Percentiles rank a stretch among this genome's conserved stretches.
Evolutionary conservation across 2,797 vertebrate genomes (phyloP).

Genomic region (Sparus aurata): DNA sequence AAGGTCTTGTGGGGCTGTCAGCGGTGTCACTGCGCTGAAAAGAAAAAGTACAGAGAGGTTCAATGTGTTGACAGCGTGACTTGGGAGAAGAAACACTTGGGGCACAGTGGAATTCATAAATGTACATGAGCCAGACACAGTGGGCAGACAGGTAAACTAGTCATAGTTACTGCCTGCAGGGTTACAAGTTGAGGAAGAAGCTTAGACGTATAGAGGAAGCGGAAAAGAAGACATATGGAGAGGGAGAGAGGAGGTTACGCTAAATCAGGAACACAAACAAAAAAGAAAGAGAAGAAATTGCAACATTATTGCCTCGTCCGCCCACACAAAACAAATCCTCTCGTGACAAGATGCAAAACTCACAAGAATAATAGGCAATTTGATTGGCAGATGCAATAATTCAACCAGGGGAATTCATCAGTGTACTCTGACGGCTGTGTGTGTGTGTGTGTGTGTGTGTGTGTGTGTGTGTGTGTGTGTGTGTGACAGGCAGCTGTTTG

Average conservation of each 20-base stretch:
- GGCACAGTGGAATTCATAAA: slow-evolving; percentile 34
- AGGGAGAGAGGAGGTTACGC: slow-evolving; percentile 14
- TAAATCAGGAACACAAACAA: slow-evolving; percentile 41
- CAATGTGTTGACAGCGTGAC: slow-evolving; percentile 31
- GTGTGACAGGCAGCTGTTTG: slow-evolving; percentile 70
- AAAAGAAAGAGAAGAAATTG: slow-evolving; percentile 21
- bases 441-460: slow-evolving; percentile 3
- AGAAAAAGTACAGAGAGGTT: slow-evolving; percentile 28
- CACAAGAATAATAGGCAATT: slow-evolving; percentile 52
- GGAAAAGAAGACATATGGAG: slow-evolving; percentile 3
- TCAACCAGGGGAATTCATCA: slow-evolving; percentile 68
- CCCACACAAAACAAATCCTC: slow-evolving; percentile 64
- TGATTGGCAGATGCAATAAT: slow-evolving; percentile 80
- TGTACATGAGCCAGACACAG: slow-evolving; percentile 33
- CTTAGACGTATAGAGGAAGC: neutral
- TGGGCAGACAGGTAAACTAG: slow-evolving; percentile 33
- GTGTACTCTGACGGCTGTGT: slow-evolving; percentile 36
- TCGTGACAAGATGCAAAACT: slow-evolving; percentile 62
- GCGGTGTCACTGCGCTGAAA: slow-evolving; percentile 44
- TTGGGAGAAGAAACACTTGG: slow-evolving; percentile 27
- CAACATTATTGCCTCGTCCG: slow-evolving; percentile 50
- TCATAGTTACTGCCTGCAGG: slow-evolving; percentile 8
- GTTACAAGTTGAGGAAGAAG: neutral
- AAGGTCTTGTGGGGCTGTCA: slow-evolving; percentile 51
- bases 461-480: neutral